Evolutionary conservation across 2,113 vertebrate genomes (phyloP).

Genomic region (Apteryx owenii): DNA sequence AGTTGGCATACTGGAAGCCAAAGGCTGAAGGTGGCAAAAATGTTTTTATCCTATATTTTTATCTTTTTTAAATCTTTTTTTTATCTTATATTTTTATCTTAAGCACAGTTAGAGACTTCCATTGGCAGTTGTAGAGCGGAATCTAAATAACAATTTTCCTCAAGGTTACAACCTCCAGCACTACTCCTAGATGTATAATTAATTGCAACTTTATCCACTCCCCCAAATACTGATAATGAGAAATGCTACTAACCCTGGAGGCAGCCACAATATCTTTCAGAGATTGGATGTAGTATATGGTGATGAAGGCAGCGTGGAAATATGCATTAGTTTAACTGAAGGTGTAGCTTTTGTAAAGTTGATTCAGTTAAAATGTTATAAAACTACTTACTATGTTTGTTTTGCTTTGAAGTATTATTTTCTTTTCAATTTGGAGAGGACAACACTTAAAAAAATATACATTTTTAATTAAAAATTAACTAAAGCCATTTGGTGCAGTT

Average conservation of each 20-base stretch:
- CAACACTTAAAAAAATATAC: neutral
- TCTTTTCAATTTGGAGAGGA: neutral
- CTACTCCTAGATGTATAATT: neutral
- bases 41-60: neutral
- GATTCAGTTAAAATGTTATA: neutral
- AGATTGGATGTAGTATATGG: neutral
- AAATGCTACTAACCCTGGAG: neutral
- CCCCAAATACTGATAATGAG: neutral
- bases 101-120: neutral
- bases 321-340: neutral
- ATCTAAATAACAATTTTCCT: neutral
- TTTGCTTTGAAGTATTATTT: neutral
- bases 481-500: neutral
- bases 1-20: neutral
- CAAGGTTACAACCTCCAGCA: neutral
- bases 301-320: neutral
- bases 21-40: conserved; percentile 9
- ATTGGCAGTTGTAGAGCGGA: neutral
- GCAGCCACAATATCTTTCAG: neutral
- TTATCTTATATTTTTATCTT: neutral
- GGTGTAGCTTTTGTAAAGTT: neutral
- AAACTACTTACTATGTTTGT: neutral
- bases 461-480: neutral
- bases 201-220: neutral
- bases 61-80: neutral